phyloP scores from a whole-genome alignment of 2,797 vertebrate genomes.

The Pangasius krempfi region DNA sequence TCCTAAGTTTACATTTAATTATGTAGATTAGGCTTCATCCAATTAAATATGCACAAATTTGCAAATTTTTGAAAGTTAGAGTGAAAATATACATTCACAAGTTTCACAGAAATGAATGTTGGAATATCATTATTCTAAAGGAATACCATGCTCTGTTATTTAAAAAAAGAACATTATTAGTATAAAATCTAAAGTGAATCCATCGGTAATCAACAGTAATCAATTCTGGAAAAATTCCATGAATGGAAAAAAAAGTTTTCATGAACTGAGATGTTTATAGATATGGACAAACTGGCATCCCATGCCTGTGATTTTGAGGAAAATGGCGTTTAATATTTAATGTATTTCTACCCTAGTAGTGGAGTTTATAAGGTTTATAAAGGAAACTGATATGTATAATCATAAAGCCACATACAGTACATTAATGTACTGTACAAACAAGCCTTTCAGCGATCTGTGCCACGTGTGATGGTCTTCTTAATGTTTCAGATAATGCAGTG shows the following conservation, averaged over 20 bases:
- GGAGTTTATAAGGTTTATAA: neutral
- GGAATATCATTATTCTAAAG: neutral
- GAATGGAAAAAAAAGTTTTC: neutral
- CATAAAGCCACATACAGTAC: neutral
- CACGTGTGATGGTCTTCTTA: neutral
- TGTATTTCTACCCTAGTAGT: neutral
- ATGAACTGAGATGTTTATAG: neutral
- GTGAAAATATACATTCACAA: neutral
- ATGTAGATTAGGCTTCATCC: neutral
- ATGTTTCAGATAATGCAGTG: neutral
- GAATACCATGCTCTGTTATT: neutral
- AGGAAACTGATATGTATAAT: neutral
- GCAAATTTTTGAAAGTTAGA: neutral
- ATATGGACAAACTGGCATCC: neutral
- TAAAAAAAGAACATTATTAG: neutral
- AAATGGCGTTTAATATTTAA: neutral
- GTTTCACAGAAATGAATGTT: neutral
- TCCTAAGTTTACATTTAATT: too few species aligned
- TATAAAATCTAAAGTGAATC: neutral
- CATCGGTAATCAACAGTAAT: neutral
- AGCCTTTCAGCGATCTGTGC: neutral
- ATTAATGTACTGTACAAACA: neutral
- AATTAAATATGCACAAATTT: neutral
- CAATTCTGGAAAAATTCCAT: neutral
- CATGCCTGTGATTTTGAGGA: neutral